These are phyloP conservation scores for Lasioglossum morio DNA, from an alignment of 2,888 invertebrate genomes.

Conservation along the genomic window DNA sequence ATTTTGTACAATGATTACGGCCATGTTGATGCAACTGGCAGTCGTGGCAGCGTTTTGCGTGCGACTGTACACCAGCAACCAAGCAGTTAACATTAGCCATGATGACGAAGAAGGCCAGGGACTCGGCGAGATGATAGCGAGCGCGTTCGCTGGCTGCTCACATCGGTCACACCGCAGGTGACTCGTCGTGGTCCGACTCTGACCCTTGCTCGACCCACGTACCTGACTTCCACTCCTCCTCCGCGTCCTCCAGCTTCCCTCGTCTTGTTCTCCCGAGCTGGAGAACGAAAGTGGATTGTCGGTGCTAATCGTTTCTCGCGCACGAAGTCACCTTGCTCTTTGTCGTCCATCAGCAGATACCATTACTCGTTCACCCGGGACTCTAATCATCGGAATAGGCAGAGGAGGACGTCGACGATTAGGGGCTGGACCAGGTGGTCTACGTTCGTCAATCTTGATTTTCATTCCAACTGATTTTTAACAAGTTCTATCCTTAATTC, in stretches of 20 bases:
- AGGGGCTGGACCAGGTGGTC: neutral
- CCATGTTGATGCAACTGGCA: neutral
- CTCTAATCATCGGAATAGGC: conserved; percentile 15
- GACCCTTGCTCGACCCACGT: conserved; percentile 77
- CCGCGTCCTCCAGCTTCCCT: conserved; percentile 39
- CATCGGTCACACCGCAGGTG: conserved; percentile 80
- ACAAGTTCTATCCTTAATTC: no score
- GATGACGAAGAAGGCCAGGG: conserved; percentile 76
- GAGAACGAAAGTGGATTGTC: conserved; percentile 56
- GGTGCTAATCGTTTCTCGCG: conserved; percentile 67
- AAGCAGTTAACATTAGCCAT: conserved; percentile 73
- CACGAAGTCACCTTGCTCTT: conserved; percentile 56
- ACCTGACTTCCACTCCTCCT: conserved; percentile 74
- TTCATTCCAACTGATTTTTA: neutral
- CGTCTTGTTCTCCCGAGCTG: conserved; percentile 32
- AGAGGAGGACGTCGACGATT: neutral
- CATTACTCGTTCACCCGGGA: conserved; percentile 15
- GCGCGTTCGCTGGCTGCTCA: conserved; percentile 71
- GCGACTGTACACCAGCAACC: conserved; percentile 59
- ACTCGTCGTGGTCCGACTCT: conserved; percentile 76
- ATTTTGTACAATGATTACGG: neutral
- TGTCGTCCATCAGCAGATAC: conserved; percentile 27
- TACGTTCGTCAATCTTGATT: neutral
- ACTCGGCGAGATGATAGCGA: conserved; percentile 76
- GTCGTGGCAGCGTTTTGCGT: conserved; percentile 10